These are phyloP conservation scores for Baryphthengus martii DNA, from an alignment of 2,113 vertebrate genomes.

Conservation along the genomic window DNA sequence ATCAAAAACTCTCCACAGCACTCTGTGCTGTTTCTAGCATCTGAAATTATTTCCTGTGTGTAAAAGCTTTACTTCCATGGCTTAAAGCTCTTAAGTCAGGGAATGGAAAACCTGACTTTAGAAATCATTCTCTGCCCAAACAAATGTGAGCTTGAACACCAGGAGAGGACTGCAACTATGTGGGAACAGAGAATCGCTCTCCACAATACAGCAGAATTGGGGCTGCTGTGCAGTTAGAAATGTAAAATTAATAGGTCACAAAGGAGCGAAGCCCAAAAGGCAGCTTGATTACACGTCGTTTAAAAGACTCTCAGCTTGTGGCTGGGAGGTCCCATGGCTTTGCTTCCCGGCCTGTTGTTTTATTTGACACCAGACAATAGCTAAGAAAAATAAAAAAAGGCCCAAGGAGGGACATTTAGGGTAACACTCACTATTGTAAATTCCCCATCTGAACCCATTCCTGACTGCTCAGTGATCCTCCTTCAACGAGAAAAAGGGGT, in stretches of 20 bases:
- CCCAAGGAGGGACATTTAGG: background rate
- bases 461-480: background rate
- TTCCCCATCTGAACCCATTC: background rate
- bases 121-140: background rate
- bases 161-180: background rate
- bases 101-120: background rate
- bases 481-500: background rate
- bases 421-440: background rate
- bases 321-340: background rate
- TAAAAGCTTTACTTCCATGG: background rate
- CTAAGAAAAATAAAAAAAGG: background rate
- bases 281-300: background rate
- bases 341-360: conserved; percentile 5
- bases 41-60: background rate
- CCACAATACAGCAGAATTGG: background rate
- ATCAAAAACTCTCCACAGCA: background rate
- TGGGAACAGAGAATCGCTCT: background rate
- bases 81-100: background rate
- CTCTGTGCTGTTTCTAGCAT: background rate
- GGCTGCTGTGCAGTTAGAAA: background rate
- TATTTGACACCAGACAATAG: background rate
- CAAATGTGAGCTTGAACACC: background rate
- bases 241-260: background rate
- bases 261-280: background rate
- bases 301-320: background rate